Percentiles rank a stretch among this genome's conserved stretches.
Evolutionary conservation across 2,113 vertebrate species (phyloP).

Genomic region (Triplophysa rosa): DNA sequence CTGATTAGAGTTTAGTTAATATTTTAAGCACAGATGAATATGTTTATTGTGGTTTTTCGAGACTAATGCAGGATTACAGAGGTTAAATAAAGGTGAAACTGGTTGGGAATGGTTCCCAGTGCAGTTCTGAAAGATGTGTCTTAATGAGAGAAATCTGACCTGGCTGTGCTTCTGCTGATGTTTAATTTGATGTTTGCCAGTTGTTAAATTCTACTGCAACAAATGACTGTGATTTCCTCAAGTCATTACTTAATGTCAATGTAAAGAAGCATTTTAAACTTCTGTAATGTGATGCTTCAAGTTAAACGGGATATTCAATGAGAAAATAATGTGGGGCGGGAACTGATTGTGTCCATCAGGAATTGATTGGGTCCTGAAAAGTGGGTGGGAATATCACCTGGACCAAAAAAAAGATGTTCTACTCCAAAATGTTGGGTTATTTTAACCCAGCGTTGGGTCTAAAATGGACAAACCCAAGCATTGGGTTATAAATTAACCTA

Average conservation of each 20-base stretch:
- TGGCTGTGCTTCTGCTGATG: not conserved
- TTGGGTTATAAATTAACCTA: too few relatives aligned
- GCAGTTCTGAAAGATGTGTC: not conserved
- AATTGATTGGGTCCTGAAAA: too few relatives aligned
- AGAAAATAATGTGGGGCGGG: too few relatives aligned
- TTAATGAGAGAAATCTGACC: constrained; percentile 20
- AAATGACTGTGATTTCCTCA: not conserved
- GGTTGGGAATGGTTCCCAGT: constrained; percentile 7
- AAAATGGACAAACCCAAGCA: too few relatives aligned
- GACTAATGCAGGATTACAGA: constrained; percentile 49
- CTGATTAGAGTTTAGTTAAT: constrained; percentile 67
- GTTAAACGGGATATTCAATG: too few relatives aligned
- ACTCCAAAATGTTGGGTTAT: too few relatives aligned
- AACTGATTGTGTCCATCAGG: too few relatives aligned
- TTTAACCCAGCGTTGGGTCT: too few relatives aligned
- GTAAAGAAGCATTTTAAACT: too few relatives aligned
- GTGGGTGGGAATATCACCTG: too few relatives aligned
- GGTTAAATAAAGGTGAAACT: constrained; percentile 46
- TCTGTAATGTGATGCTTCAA: too few relatives aligned
- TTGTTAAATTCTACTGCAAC: not conserved
- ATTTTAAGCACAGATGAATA: constrained; percentile 55
- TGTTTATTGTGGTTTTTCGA: constrained; percentile 55
- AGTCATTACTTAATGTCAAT: not conserved
- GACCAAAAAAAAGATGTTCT: too few relatives aligned
- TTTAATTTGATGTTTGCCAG: not conserved